Percentiles rank a stretch among this genome's conserved stretches.
Evolutionary conservation across 2,888 invertebrate genomes (phyloP).

Genomic region (Diogma glabrata): DNA sequence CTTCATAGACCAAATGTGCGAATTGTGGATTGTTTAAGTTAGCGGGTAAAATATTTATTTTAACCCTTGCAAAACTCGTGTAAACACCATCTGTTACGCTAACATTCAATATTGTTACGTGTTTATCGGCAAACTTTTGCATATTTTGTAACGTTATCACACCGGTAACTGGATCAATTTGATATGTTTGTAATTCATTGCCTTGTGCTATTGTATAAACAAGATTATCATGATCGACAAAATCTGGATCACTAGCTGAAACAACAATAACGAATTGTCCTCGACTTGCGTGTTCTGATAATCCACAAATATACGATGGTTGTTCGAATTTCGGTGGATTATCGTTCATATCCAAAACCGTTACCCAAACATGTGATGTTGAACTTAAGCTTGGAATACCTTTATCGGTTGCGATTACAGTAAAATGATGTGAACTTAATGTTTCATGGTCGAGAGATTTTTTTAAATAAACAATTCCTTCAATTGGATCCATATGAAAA

Average conservation of each 20-base stretch:
- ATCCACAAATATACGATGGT: slow-evolving; percentile 60
- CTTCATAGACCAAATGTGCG: slow-evolving; percentile 63
- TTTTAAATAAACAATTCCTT: slow-evolving; percentile 65
- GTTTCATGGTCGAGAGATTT: slow-evolving; percentile 72
- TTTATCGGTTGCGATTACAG: slow-evolving; percentile 68
- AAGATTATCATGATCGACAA: slow-evolving; percentile 59
- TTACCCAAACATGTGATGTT: slow-evolving; percentile 70
- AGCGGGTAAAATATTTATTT: slow-evolving; percentile 64
- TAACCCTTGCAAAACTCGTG: slow-evolving; percentile 73
- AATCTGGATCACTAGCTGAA: slow-evolving; percentile 80
- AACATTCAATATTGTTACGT: slow-evolving; percentile 66
- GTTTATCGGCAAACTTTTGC: slow-evolving; percentile 54
- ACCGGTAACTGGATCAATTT: slow-evolving; percentile 46
- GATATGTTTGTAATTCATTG: slow-evolving; percentile 64
- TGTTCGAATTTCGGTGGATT: slow-evolving; percentile 79
- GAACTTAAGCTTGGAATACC: slow-evolving; percentile 73
- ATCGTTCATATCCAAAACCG: slow-evolving; percentile 83
- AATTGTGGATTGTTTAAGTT: slow-evolving; percentile 74
- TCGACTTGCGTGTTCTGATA: slow-evolving; percentile 70
- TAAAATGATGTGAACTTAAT: slow-evolving; percentile 59
- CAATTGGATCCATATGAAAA: slow-evolving; percentile 64
- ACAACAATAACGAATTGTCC: slow-evolving; percentile 83
- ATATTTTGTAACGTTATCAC: slow-evolving; percentile 62
- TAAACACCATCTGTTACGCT: slow-evolving; percentile 94
- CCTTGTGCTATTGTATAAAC: slow-evolving; percentile 73